Evolutionary conservation across 2,797 vertebrate genomes (phyloP), one percentile per base, ranked within the genome.

Genomic region (Chelmon rostratus): DNA sequence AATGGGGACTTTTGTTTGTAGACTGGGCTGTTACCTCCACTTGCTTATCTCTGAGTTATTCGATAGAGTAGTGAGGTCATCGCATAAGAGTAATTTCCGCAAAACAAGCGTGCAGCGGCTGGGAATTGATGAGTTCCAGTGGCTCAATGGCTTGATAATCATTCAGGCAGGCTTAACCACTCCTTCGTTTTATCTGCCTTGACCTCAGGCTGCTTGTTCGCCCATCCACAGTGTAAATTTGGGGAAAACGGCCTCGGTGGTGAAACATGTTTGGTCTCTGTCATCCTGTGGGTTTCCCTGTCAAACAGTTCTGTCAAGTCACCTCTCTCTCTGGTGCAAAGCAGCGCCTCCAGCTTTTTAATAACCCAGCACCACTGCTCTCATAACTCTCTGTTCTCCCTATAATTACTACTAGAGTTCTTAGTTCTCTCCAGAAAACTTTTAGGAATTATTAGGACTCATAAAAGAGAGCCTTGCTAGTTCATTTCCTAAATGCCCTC

Each of bases 1-100:
- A 92, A 91, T 87, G 68, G n/a, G 57, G 44, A 10, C 73, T 89
- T 81, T 87, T 90, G 84, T 90, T 91, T 89, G 83, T 89, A 89
- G 73, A 66, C 78, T 76, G 85, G 81, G 67, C 84, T 83, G 70
- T 86, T 90, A 88, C 86, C 80, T 89, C 79, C 69, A 70, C 68
- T 44, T 8, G 23, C 87, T 93, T 93, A 92, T 92, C 89, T 88
- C 33, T 11, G 23, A 86, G 50, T 88, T 91, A 85, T 85, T 86
- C 84, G 85, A 90, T 80, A 72, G 78, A 80, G 72, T 50, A 58
- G 78, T 92, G 89, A 92, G 88, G 82, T 92, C 85, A 92, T 50
- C 73, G 81, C 72, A 80, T 73, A 70, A 82, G 73, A 85, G 79
- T 56, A 50, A 83, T 79, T 83, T 82, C 28, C 37, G 76, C 7